Conservation (phyloP, 2,797 vertebrate species). For the Pelochelys cantorii region DNA sequence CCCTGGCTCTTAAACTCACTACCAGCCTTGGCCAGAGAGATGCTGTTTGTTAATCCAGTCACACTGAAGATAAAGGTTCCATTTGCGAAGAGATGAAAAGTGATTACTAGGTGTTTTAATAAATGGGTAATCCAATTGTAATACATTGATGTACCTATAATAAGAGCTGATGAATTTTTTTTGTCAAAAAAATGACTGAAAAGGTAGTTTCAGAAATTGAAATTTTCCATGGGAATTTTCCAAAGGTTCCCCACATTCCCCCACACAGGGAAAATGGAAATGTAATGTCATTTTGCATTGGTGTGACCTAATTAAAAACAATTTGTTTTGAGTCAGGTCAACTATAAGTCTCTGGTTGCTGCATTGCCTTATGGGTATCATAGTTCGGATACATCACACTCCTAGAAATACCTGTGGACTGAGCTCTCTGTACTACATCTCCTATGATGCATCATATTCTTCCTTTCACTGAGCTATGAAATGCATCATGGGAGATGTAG, state of each 20-base stretch:
- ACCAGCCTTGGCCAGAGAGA: accelerated
- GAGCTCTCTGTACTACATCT: not conserved
- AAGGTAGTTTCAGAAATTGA: not conserved
- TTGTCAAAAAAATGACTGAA: not conserved
- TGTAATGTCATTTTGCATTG: accelerated
- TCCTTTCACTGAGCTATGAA: not conserved
- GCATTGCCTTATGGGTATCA: not conserved
- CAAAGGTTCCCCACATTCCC: not conserved
- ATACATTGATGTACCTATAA: not conserved
- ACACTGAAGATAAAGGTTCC: not conserved
- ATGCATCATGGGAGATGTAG: not conserved
- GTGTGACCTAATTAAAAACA: not conserved
- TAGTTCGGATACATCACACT: accelerated
- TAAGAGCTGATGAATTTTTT: not conserved
- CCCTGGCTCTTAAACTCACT: not conserved
- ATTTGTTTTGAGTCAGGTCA: not conserved
- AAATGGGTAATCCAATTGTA: not conserved
- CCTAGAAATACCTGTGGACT: not conserved
- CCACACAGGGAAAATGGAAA: not conserved
- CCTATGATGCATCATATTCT: not conserved
- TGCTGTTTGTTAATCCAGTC: not conserved
- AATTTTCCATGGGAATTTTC: not conserved
- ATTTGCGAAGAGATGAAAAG: not conserved
- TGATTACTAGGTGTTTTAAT: not conserved
- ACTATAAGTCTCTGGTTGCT: not conserved